Percentiles rank a stretch among this genome's conserved stretches.
These are phyloP conservation scores for Megaceryle torquata DNA, from an alignment of 2,113 vertebrate species.

Conservation along the genomic window DNA sequence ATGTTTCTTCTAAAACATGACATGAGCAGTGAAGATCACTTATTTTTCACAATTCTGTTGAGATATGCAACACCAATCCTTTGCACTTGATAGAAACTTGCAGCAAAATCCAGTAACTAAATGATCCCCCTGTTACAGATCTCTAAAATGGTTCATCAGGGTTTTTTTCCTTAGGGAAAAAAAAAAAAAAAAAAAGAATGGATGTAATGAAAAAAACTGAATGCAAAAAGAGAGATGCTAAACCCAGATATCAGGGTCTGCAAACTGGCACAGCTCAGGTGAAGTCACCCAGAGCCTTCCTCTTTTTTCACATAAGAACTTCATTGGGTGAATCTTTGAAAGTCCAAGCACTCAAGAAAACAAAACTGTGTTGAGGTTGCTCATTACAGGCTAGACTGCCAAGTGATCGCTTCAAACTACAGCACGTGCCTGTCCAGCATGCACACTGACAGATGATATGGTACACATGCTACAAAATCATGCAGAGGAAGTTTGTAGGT, in stretches of 20 bases:
- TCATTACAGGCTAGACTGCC: too few relatives aligned
- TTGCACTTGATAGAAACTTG: neutral
- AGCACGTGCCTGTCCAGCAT: fast-evolving
- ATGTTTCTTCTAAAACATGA: neutral
- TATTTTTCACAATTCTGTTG: neutral
- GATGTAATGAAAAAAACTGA: neutral
- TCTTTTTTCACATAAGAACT: neutral
- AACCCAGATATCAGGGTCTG: neutral
- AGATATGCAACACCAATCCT: neutral
- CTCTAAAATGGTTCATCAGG: neutral
- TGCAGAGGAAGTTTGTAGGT: neutral
- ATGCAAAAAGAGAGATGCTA: neutral
- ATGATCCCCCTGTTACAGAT: neutral
- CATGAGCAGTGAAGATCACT: neutral
- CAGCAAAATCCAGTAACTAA: neutral
- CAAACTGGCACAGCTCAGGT: neutral
- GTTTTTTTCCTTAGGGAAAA: neutral
- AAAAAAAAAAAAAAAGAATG: neutral
- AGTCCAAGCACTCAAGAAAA: neutral
- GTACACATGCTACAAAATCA: neutral
- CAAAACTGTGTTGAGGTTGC: neutral
- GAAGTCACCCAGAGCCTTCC: neutral
- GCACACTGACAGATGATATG: neutral
- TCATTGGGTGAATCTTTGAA: neutral
- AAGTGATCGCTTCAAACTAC: neutral